A percentile compares a stretch with the other conserved stretches of the same genome.
Conservation (phyloP, 2,113 vertebrate species). For the Malurus elegans region DNA sequence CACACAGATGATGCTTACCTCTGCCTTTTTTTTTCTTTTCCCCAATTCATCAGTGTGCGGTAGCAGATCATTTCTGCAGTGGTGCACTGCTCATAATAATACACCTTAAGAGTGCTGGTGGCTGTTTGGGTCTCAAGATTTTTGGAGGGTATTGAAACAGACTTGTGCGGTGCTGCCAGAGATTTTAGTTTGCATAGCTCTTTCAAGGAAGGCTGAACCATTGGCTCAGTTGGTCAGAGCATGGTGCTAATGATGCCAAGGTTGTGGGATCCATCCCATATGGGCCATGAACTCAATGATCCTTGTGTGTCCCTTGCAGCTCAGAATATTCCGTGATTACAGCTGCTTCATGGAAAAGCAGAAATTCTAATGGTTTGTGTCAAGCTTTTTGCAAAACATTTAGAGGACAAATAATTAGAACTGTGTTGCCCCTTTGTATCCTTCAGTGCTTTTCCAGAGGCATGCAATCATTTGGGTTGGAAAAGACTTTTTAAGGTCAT, state of each 20-base stretch:
- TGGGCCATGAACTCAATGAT: background rate
- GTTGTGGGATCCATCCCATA: background rate
- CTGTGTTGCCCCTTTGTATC: background rate
- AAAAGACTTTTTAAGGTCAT: background rate
- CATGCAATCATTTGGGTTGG: background rate
- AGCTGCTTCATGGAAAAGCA: background rate
- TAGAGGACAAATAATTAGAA: background rate
- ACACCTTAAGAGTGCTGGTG: too few relatives aligned
- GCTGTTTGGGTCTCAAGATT: background rate
- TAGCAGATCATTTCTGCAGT: background rate
- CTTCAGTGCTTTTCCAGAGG: background rate
- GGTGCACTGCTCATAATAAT: background rate
- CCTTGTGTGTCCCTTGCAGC: background rate
- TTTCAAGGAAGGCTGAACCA: background rate
- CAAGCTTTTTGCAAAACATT: background rate
- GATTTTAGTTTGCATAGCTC: background rate
- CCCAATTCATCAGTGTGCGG: accelerated
- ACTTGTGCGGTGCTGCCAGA: background rate
- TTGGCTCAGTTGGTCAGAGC: background rate
- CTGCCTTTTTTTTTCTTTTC: background rate
- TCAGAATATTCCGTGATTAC: background rate
- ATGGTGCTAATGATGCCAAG: background rate
- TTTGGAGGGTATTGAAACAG: background rate
- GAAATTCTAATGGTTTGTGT: background rate
- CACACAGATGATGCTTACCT: too few relatives aligned